phyloP scores from a whole-genome alignment of 2,888 invertebrate species.

The Hirtodrosophila histrioides region DNA sequence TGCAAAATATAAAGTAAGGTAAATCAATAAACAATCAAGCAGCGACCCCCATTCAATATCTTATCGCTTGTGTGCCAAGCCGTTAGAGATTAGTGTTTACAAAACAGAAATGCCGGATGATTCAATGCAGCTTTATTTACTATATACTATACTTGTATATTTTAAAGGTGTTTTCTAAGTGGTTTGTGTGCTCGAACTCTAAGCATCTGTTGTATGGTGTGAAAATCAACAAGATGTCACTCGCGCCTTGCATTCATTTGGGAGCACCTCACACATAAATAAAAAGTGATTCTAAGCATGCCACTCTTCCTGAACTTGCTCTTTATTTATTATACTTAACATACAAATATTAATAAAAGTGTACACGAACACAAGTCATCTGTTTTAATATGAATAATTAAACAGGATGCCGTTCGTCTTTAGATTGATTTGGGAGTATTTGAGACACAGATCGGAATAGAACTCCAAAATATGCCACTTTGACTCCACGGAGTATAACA shows the following conservation, averaged over 20 bases:
- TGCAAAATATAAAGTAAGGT: slow-evolving; percentile 47
- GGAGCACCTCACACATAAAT: slow-evolving; percentile 27
- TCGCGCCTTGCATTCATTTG: slow-evolving; percentile 2
- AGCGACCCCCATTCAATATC: slow-evolving; percentile 26
- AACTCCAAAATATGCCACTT: slow-evolving; percentile 35
- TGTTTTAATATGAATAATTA: slow-evolving; percentile 46
- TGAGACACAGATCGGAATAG: slow-evolving; percentile 27
- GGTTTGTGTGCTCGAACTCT: slow-evolving; percentile 11
- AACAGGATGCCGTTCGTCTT: slow-evolving; percentile 56
- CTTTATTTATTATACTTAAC: background rate
- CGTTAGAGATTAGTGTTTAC: slow-evolving; percentile 19
- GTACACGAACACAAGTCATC: slow-evolving; percentile 56
- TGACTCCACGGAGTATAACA: slow-evolving; percentile 28
- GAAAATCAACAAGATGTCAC: slow-evolving; percentile 3
- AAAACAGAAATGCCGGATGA: slow-evolving; percentile 9
- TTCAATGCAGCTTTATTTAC: slow-evolving; percentile 1
- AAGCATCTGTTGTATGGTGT: slow-evolving; percentile 9
- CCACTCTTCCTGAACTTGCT: slow-evolving; percentile 5
- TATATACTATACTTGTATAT: background rate
- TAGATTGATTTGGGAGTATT: slow-evolving; percentile 30
- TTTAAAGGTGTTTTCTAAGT: background rate
- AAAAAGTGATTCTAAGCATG: background rate
- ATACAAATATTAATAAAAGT: background rate
- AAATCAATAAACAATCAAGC: slow-evolving; percentile 13
- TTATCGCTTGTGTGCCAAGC: slow-evolving; percentile 40